These are phyloP conservation scores for Zeugodacus cucurbitae DNA, from an alignment of 1,140 invertebrate genomes.

Conservation along the genomic window DNA sequence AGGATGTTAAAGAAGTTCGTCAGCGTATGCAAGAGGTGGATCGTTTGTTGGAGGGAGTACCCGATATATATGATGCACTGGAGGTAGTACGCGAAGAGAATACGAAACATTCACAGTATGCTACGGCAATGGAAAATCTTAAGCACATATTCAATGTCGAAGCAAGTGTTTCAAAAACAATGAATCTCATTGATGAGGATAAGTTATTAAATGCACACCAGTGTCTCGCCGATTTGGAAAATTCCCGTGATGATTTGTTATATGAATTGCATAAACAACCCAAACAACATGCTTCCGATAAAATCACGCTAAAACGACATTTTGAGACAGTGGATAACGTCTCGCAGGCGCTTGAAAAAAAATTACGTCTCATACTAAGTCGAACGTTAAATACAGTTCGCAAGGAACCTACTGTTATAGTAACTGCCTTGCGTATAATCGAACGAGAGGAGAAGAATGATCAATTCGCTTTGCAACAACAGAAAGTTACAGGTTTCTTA, in stretches of 20 bases:
- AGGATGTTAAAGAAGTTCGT: constrained; percentile 85
- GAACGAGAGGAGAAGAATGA: constrained; percentile 96
- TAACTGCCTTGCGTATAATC: constrained; percentile 95
- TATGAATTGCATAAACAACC: constrained; percentile 95
- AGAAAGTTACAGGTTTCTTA: constrained; percentile 87
- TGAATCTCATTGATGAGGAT: constrained; percentile 93
- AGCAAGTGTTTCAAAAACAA: constrained; percentile 94
- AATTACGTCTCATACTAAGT: constrained; percentile 88
- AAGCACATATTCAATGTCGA: constrained; percentile 98
- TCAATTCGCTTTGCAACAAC: constrained; percentile 80
- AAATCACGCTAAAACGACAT: constrained; percentile 91
- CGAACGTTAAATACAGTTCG: constrained; percentile 93
- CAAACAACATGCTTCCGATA: constrained; percentile 88
- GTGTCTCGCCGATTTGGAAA: constrained; percentile 95
- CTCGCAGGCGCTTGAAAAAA: constrained; percentile 90
- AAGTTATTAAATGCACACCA: constrained; percentile 95
- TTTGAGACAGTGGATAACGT: constrained; percentile 95
- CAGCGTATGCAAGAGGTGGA: constrained; percentile 77
- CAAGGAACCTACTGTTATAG: constrained; percentile 95
- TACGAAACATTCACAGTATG: constrained; percentile 93
- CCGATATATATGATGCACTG: constrained; percentile 80
- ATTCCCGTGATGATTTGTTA: constrained; percentile 93
- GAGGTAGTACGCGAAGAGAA: constrained; percentile 92
- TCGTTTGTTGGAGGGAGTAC: constrained; percentile 72
- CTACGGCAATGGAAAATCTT: constrained; percentile 96